phyloP scores from a whole-genome alignment of 2,888 invertebrate species.

The Lampropteryx suffumata region DNA sequence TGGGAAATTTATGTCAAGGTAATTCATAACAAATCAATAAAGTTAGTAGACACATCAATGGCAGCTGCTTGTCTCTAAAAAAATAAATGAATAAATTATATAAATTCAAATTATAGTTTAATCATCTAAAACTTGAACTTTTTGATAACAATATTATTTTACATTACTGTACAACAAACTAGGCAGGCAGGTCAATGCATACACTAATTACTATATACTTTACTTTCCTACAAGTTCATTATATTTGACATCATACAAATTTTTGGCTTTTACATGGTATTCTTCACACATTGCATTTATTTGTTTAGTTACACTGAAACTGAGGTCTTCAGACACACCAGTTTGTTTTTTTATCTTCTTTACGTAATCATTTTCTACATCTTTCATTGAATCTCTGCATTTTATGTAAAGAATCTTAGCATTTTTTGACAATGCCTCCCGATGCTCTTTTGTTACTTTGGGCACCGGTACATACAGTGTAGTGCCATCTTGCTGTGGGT shows the following conservation, averaged over 20 bases:
- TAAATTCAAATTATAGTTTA: too few relatives aligned
- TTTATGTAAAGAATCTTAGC: conserved; percentile 92
- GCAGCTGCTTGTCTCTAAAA: too few relatives aligned
- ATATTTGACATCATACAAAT: conserved; percentile 85
- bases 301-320: conserved; percentile 86
- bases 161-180: too few relatives aligned
- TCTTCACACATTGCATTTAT: conserved; percentile 86
- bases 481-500: conserved; percentile 97
- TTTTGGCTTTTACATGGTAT: conserved; percentile 77
- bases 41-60: too few relatives aligned
- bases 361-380: conserved; percentile 87
- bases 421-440: conserved; percentile 93
- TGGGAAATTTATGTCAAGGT: too few relatives aligned
- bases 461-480: conserved; percentile 94
- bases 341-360: conserved; percentile 88
- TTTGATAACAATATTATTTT: too few relatives aligned
- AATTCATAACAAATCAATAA: too few relatives aligned
- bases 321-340: conserved; percentile 87
- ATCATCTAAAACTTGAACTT: too few relatives aligned
- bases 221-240: conserved; percentile 88
- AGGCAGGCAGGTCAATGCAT: neutral
- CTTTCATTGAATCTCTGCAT: conserved; percentile 89
- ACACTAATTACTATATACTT: neutral
- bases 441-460: conserved; percentile 96
- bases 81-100: too few relatives aligned